These are phyloP conservation scores for Sebastes matsubarae DNA, from an alignment of 2,797 vertebrate genomes.

Conservation along the genomic window DNA sequence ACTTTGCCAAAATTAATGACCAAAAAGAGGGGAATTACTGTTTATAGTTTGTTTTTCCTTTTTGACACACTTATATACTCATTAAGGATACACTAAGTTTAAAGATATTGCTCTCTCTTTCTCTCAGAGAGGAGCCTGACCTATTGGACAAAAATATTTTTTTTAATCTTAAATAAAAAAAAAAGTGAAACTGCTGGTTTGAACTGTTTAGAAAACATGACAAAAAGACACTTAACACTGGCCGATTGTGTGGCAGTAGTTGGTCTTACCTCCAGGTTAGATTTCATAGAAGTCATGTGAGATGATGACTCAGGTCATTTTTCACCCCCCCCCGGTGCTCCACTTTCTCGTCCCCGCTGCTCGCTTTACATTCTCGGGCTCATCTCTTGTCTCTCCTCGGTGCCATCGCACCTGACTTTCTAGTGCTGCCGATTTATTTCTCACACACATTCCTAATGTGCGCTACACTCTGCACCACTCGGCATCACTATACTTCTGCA, in stretches of 20 bases:
- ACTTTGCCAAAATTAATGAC: slow-evolving; percentile 70
- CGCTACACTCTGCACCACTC: background rate
- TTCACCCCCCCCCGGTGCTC: slow-evolving; percentile 43
- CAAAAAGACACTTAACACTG: slow-evolving; percentile 36
- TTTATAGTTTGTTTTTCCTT: slow-evolving; percentile 57
- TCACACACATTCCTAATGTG: background rate
- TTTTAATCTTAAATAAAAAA: background rate
- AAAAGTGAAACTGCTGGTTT: background rate
- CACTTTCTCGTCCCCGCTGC: slow-evolving; percentile 51
- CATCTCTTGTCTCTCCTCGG: slow-evolving; percentile 5
- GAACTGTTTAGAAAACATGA: background rate
- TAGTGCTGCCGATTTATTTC: background rate
- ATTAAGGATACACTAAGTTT: background rate
- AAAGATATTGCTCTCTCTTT: background rate
- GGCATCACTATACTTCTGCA: background rate
- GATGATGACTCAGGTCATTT: slow-evolving; percentile 59
- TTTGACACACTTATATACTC: slow-evolving; percentile 21
- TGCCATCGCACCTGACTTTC: background rate
- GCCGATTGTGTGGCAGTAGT: slow-evolving; percentile 3
- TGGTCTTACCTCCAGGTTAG: slow-evolving; percentile 45
- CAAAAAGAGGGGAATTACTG: slow-evolving; percentile 55
- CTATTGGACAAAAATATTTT: background rate
- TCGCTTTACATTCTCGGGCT: slow-evolving; percentile 22
- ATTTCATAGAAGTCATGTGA: slow-evolving; percentile 62
- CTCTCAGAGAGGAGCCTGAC: background rate